Percentiles rank a stretch among this genome's conserved stretches.
phyloP scores from a whole-genome alignment of 2,888 invertebrate species.

The Spilosoma lubricipeda region DNA sequence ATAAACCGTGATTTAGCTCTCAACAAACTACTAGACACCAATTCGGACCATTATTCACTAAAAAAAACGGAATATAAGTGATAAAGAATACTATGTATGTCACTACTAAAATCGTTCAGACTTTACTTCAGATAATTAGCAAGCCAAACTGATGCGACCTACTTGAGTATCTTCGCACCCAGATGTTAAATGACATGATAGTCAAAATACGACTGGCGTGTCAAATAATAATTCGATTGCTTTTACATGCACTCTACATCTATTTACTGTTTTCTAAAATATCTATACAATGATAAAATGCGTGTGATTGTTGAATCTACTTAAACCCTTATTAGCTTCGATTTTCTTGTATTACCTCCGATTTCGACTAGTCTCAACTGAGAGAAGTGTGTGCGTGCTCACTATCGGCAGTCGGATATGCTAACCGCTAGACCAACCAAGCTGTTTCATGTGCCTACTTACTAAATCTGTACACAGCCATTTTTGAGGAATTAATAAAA shows the following conservation, averaged over 20 bases:
- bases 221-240: not conserved
- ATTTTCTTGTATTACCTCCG: too few relatives aligned
- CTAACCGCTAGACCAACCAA: too few relatives aligned
- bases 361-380: too few relatives aligned
- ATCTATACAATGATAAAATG: too few relatives aligned
- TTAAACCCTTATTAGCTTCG: too few relatives aligned
- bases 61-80: not conserved
- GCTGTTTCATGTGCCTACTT: too few relatives aligned
- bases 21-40: not conserved
- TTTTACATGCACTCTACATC: not conserved
- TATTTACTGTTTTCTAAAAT: too few relatives aligned
- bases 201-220: not conserved
- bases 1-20: slow-evolving; percentile 31
- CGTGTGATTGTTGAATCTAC: too few relatives aligned
- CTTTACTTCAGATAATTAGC: not conserved
- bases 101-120: not conserved
- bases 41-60: not conserved
- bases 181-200: slow-evolving; percentile 7
- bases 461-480: too few relatives aligned
- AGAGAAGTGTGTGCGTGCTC: too few relatives aligned
- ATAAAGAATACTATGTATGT: not conserved
- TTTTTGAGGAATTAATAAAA: too few relatives aligned
- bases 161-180: not conserved
- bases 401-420: too few relatives aligned
- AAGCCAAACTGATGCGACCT: slow-evolving; percentile 9